A percentile compares a stretch with the other conserved stretches of the same genome.
Evolutionary conservation across 2,888 invertebrate genomes (phyloP).

Genomic region (Carpatolechia fugitivella): DNA sequence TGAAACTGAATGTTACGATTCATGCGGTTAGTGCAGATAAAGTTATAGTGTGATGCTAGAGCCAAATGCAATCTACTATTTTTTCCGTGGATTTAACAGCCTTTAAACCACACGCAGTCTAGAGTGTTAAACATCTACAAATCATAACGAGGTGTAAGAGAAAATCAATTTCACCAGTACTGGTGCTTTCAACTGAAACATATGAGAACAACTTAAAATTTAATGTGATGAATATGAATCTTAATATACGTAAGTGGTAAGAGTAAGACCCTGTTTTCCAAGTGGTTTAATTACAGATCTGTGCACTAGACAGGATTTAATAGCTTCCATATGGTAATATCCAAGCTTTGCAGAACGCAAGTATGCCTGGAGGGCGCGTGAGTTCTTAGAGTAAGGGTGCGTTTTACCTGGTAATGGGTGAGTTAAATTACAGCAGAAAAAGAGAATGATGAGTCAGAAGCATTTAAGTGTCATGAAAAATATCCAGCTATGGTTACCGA

Average conservation of each 20-base stretch:
- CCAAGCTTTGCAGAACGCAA: not conserved
- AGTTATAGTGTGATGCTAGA: too few species aligned
- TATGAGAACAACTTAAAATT: not conserved
- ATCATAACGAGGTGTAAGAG: not conserved
- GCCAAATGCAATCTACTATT: too few species aligned
- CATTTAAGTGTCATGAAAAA: too few species aligned
- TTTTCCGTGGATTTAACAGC: too few species aligned
- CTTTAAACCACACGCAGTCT: too few species aligned
- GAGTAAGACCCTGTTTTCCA: not conserved
- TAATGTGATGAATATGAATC: not conserved
- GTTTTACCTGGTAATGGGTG: not conserved
- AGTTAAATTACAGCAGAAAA: not conserved
- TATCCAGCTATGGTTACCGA: too few species aligned
- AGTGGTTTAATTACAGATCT: slow-evolving; percentile 7
- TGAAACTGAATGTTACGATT: too few species aligned
- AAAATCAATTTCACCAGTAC: not conserved
- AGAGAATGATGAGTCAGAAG: not conserved
- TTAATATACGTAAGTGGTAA: not conserved
- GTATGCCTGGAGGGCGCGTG: not conserved
- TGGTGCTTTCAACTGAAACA: not conserved
- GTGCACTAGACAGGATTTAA: slow-evolving; percentile 3
- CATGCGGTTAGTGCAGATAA: too few species aligned
- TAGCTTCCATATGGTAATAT: slow-evolving; percentile 7
- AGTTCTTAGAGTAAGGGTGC: not conserved
- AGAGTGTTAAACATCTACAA: not conserved